Evolutionary conservation across 2,113 vertebrate species (phyloP), one percentile per base, ranked within the genome.

Genomic region (Theristicus caerulescens): DNA sequence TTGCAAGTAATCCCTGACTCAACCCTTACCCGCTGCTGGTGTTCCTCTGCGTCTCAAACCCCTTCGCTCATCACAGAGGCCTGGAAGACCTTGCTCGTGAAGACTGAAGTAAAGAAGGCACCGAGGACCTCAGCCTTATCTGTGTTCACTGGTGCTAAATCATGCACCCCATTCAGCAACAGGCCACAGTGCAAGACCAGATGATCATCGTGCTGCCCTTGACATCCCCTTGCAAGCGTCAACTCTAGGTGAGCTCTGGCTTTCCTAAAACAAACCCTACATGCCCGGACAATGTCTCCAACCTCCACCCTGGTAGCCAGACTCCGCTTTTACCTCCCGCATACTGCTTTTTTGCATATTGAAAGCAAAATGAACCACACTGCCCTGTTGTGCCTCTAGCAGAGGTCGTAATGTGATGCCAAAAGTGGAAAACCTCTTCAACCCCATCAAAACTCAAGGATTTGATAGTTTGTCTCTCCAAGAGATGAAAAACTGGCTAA

Each of bases 141-240:
- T 40, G 57, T 7, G 34, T 47, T 40, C 40, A 8, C 7, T 11
- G 32, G 27, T 51, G 36, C 21, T 36, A 52, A 76, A 47, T 13
- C 36, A 17, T 1, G 1, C 0, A 0, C 6, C 4, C 14, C 25
- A 31, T 25, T 44, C 49, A 90, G 44, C 42, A 51, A 57, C 36
- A 17, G 27, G 31, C 32, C 47, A 64, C 24, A 10, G 3, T 0
- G 11, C 19, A 42, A 0, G 1, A 76, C 18, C 0, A 61, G 36
- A 42, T 26, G 10, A n/a, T 58, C 66, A 58, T 4, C 62, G 36
- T 27, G 38, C n/a, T 86, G 47, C 20, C 40, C 27, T 2, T n/a
- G 52, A 59, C 12, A 38, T 22, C 16, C 16, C 61, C 21, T 88
- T 20, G 22, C 16, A 72, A 88, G 26, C 3, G 6, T 4, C 32